Base-by-base conservation (phyloP, 2,113 vertebrate genomes). In the Eulemur macaco region DNA sequence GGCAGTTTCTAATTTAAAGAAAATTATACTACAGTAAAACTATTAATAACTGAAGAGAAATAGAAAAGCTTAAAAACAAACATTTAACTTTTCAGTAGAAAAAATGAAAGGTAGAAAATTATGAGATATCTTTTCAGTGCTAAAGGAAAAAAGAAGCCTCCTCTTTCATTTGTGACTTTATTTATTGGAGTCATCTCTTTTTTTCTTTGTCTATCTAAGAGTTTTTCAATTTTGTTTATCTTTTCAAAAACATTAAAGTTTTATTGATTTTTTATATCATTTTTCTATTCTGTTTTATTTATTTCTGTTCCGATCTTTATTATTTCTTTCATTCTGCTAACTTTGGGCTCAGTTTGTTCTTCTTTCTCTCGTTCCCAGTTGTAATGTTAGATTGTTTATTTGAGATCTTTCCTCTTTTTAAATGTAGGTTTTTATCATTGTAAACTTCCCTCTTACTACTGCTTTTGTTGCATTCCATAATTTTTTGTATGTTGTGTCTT, bases 61-160 rank as follows among this genome's bases (percentile, higher is more conserved):
- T 20, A n/a, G 66, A 64, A 74, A 54, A 11, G 17, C 29, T 73
- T 74, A 34, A 23, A 78, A 58, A 21, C 27, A 71, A 25, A 37
- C 3, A 81, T n/a, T 20, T 63, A 27, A 69, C n/a, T 58, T 58
- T 3, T n/a, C 31, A 56, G 15, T 31, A 45, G 17, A 73, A 83
- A 83, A 68, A 89, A 84, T 25, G 17, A 25, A 90, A 84, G 17
- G 2, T 31, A 50, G 37, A 85, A 90, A 90, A 90, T 68, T 85
- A 77, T 25, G 34, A 34, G 58, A 77, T 4, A 37, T n/a, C 21
- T 81, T 92, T 91, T 47, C n/a, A 8, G 5, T 50, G 20, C n/a
- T 50, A 52, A 86, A 81, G 63, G 23, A 63, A 86, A 60, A 31
- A 76, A n/a, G 21, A 54, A 52, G 10, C n/a, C 5, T 52, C 47